A percentile compares a stretch with the other conserved stretches of the same genome.
Conservation (phyloP, 2,113 vertebrate genomes). For the Ailuropoda melanoleuca region DNA sequence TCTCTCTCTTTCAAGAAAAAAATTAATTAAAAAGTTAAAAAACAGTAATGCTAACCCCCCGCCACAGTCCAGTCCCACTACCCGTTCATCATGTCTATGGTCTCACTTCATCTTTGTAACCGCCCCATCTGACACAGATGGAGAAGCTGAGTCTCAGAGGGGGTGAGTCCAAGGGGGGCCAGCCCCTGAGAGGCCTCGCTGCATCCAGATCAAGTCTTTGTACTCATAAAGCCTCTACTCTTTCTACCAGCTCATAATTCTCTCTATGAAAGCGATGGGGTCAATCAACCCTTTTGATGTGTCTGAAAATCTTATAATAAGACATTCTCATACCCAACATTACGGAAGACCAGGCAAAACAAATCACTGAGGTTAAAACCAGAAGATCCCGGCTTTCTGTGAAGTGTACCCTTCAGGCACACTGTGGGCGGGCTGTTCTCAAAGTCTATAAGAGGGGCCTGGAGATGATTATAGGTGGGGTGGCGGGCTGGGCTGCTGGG, state of each 20-base stretch:
- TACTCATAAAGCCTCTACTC: neutral
- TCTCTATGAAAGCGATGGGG: neutral
- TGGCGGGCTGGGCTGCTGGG: neutral
- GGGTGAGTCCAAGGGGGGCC: neutral
- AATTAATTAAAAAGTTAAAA: no score
- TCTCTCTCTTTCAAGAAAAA: neutral
- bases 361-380: neutral
- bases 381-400: neutral
- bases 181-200: neutral
- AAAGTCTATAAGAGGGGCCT: neutral
- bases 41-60: neutral
- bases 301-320: neutral
- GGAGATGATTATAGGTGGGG: neutral
- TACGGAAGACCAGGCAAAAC: neutral
- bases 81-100: rapidly evolving
- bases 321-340: neutral
- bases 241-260: rapidly evolving
- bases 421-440: neutral
- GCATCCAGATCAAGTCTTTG: neutral
- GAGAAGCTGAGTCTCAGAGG: neutral
- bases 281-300: neutral
- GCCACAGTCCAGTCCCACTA: neutral
- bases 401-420: neutral
- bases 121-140: neutral
- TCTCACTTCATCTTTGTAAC: neutral